Base-by-base conservation (phyloP, 2,888 invertebrate genomes). In the Clepsis dumicolana region DNA sequence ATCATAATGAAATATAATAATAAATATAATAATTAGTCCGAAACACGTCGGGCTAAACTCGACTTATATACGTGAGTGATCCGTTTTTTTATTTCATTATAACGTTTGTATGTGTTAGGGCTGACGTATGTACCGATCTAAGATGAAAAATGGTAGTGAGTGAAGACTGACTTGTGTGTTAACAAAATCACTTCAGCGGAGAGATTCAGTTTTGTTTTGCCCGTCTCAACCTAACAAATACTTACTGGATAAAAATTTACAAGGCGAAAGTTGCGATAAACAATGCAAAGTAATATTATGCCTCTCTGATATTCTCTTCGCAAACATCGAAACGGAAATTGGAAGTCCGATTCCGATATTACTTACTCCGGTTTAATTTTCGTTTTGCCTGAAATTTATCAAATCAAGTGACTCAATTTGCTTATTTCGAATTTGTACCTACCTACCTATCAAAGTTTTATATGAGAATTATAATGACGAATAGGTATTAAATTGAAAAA, bases 91-190 rank as follows among this genome's bases (percentile, higher is more conserved):
- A n/a, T n/a, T n/a, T n/a, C n/a, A n/a, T n/a, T n/a, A n/a, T n/a
- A n/a, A n/a, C 50, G 50, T 67, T 62, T 50, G 62, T 56, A 48
- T 56, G 48, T 60, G 29, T 61, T 61, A 54, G 32, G 35, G 44
- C 10, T 35, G 61, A 35, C n/a, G n/a, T n/a, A 29, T 38, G 61
- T 53, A 41, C 57, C 67, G 57, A 56, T 63, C 59, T 53, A 38
- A 59, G 65, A 70, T 70, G 73, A 62, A 52, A 66, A 69, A 70
- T 66, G 62, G 66, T 65, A 54, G 65, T 61, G 60, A 70, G 64
- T n/a, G 50, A 56, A 25, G 52, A 60, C 29, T 41, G 59, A 59
- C 62, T 70, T 54, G 50, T 63, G 67, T 65, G 53, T 61, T 64
- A 68, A 54, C 53, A 41, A 65, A 68, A 68, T 64, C 59, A 72